A percentile compares a stretch with the other conserved stretches of the same genome.
These are phyloP conservation scores for Tamias sibiricus DNA, from an alignment of 2,113 vertebrate species.

Conservation along the genomic window DNA sequence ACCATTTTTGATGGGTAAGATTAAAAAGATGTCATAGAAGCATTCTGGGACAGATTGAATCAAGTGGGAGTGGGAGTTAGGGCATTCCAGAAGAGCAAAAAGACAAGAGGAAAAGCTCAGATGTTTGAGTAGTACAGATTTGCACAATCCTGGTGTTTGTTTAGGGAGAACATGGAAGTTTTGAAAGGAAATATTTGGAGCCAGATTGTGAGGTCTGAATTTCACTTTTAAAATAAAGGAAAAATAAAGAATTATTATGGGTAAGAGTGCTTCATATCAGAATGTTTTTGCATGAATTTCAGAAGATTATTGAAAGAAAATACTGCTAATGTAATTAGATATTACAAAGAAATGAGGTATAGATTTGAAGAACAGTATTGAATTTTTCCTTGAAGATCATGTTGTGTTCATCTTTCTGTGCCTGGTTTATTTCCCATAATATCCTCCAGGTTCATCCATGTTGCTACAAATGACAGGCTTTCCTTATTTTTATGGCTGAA, in stretches of 20 bases:
- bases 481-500: background rate
- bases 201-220: conserved; percentile 3
- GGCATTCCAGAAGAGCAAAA: background rate
- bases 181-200: background rate
- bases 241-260: background rate
- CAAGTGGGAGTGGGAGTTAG: background rate
- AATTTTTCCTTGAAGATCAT: background rate
- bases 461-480: background rate
- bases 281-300: conserved; percentile 4
- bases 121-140: background rate
- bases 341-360: background rate
- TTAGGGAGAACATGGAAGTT: background rate
- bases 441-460: no score
- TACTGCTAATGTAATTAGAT: background rate
- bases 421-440: background rate
- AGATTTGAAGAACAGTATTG: background rate
- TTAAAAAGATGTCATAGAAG: background rate
- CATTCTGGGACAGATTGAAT: background rate
- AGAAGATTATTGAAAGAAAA: background rate
- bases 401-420: background rate
- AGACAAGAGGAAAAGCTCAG: background rate
- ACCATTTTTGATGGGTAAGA: background rate
- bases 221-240: background rate
- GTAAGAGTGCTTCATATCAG: background rate
- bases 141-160: background rate